Percentiles rank a stretch among this genome's conserved stretches.
These are phyloP conservation scores for Rhagologus leucostigma DNA, from an alignment of 2,113 vertebrate genomes.

Conservation along the genomic window DNA sequence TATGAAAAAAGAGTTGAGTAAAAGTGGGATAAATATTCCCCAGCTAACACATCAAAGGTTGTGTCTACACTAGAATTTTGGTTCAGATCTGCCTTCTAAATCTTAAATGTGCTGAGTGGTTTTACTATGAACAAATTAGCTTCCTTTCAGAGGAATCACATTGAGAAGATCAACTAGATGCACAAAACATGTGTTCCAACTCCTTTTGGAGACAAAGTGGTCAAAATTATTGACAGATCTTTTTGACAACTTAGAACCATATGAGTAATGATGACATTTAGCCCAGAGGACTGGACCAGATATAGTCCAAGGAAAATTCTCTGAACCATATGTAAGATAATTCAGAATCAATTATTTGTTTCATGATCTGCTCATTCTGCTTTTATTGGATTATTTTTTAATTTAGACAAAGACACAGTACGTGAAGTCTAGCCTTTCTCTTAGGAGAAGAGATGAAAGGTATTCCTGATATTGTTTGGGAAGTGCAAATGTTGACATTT, in stretches of 20 bases:
- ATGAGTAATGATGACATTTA: background rate
- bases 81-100: background rate
- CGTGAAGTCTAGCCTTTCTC: background rate
- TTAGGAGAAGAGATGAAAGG: background rate
- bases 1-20: background rate
- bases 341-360: background rate
- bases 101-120: background rate
- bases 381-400: background rate
- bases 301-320: background rate
- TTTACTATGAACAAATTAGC: background rate
- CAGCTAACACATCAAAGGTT: background rate
- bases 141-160: background rate
- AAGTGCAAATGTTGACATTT: background rate
- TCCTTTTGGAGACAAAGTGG: background rate
- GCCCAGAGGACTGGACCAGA: background rate
- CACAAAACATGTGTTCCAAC: background rate
- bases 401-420: background rate
- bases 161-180: background rate
- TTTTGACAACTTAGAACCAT: background rate
- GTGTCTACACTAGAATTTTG: background rate
- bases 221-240: background rate
- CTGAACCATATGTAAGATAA: background rate
- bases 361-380: background rate
- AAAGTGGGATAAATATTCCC: background rate
- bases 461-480: background rate